These are phyloP conservation scores for Sminthurides aquaticus DNA, from an alignment of 2,888 invertebrate genomes.

Conservation along the genomic window DNA sequence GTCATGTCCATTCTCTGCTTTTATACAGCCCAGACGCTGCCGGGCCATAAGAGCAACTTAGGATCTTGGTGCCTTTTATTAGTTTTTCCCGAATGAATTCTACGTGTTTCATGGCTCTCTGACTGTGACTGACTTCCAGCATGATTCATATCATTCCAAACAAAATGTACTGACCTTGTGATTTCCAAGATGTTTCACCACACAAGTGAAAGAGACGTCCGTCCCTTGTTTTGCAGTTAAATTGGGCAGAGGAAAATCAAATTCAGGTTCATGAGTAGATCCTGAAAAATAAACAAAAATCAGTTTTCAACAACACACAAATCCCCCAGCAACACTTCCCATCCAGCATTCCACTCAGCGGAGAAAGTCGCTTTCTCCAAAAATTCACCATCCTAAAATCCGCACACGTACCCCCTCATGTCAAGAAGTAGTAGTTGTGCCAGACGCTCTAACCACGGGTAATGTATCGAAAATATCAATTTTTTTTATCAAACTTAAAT, in stretches of 20 bases:
- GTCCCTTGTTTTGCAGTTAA: slow-evolving; percentile 79
- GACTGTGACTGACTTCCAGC: neutral
- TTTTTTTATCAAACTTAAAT: neutral
- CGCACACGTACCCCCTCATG: neutral
- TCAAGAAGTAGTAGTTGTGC: neutral
- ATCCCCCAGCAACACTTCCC: no score
- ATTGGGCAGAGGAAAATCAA: slow-evolving; percentile 75
- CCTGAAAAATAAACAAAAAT: slow-evolving; percentile 27
- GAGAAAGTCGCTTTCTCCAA: no score
- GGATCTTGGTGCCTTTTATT: neutral
- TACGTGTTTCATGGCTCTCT: neutral
- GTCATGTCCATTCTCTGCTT: no score
- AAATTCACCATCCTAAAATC: neutral
- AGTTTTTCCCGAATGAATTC: neutral
- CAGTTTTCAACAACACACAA: neutral
- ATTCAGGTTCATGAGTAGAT: slow-evolving; percentile 56
- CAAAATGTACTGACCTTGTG: slow-evolving; percentile 65
- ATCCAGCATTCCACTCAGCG: no score
- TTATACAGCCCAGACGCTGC: no score
- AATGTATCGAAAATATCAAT: neutral
- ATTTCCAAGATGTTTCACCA: slow-evolving; percentile 78
- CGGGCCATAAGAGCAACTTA: no score
- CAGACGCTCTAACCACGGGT: no score
- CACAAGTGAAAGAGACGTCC: slow-evolving; percentile 80
- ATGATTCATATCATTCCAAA: slow-evolving; percentile 2